Conservation (phyloP, 53 echinoderm and acorn worm species). For the Holothuria leucospilota region DNA sequence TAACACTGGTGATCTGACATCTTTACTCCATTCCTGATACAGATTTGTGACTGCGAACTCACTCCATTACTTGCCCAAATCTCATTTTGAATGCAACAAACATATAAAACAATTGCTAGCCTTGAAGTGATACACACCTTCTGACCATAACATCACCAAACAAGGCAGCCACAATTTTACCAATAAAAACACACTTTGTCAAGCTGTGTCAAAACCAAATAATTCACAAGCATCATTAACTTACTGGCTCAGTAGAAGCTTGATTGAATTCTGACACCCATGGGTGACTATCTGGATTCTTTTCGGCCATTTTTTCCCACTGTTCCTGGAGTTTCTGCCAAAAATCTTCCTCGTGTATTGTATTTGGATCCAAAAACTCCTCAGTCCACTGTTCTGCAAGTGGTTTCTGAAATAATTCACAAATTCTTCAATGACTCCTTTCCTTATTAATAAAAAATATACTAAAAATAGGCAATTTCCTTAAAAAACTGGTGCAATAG, state of each 20-base stretch:
- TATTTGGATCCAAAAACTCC: slow-evolving; percentile 66
- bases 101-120: too few relatives aligned
- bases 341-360: slow-evolving; percentile 89
- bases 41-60: too few relatives aligned
- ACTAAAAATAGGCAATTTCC: background rate
- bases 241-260: slow-evolving; percentile 62
- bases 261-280: slow-evolving; percentile 83
- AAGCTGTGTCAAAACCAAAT: too few relatives aligned
- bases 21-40: too few relatives aligned
- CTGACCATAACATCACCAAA: too few relatives aligned
- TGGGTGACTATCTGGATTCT: slow-evolving; percentile 66
- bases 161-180: too few relatives aligned
- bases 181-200: too few relatives aligned
- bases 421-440: background rate
- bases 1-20: too few relatives aligned
- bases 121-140: too few relatives aligned
- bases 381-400: slow-evolving; percentile 82
- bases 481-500: too few relatives aligned
- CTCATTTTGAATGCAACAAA: too few relatives aligned
- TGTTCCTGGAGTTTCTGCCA: slow-evolving; percentile 96
- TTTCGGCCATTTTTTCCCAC: slow-evolving; percentile 88
- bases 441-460: background rate
- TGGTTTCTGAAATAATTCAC: slow-evolving; percentile 59
- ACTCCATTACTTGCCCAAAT: too few relatives aligned
- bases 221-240: background rate